A percentile compares a stretch with the other conserved stretches of the same genome.
phyloP scores from a whole-genome alignment of 92 coral and sea anemone species.

The Parazoanthus darwini region DNA sequence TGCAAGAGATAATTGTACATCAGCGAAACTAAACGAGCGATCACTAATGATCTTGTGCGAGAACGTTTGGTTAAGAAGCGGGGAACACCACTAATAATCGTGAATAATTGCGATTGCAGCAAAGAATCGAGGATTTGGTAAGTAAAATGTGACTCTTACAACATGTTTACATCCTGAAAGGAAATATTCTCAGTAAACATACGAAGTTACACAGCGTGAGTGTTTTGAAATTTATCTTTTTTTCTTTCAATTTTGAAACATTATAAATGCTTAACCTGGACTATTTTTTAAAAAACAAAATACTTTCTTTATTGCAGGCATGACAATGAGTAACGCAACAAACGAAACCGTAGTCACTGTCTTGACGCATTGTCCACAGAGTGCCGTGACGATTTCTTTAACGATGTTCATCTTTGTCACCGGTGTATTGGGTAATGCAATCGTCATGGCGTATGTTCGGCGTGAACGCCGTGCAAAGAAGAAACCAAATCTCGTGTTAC shows the following conservation, averaged over 20 bases:
- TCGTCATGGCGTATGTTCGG: slow-evolving; percentile 15
- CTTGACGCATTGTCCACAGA: slow-evolving; percentile 20
- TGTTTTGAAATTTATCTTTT: not conserved
- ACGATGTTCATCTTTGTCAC: not conserved
- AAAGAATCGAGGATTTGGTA: not conserved
- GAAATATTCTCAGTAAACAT: not conserved
- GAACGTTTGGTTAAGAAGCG: not conserved
- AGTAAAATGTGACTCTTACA: not conserved
- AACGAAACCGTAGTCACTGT: not conserved
- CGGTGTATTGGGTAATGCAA: slow-evolving; percentile 23
- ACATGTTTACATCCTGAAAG: not conserved
- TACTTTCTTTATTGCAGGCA: not conserved
- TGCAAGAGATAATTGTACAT: no score
- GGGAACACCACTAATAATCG: not conserved
- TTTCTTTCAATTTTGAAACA: not conserved
- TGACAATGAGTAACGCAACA: slow-evolving; percentile 28
- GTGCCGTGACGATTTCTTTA: slow-evolving; percentile 9
- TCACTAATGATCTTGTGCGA: no score
- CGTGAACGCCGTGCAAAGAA: slow-evolving; percentile 32
- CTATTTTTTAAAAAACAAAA: not conserved
- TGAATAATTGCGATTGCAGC: not conserved
- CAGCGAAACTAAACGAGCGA: no score
- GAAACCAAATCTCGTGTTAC: slow-evolving; percentile 19
- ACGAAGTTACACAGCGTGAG: not conserved
- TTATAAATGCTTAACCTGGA: not conserved